phyloP scores from a whole-genome alignment of 2,888 invertebrate genomes.

The Drosophila longiperda region DNA sequence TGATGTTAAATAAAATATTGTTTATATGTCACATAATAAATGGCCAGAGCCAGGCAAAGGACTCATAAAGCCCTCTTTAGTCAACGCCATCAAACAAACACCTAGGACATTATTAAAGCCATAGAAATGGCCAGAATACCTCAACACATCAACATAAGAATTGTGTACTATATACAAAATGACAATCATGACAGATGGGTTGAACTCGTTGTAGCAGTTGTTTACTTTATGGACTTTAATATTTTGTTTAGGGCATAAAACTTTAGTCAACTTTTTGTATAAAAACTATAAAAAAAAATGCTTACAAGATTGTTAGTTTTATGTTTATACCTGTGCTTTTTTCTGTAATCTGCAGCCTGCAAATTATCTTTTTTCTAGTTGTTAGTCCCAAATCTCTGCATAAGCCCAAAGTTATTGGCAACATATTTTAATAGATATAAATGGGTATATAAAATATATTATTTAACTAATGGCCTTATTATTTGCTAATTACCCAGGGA shows the following conservation, averaged over 20 bases:
- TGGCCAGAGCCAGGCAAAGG: slow-evolving; percentile 57
- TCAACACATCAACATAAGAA: slow-evolving; percentile 13
- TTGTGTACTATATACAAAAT: slow-evolving; percentile 45
- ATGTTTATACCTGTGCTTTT: neutral
- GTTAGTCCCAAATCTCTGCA: neutral
- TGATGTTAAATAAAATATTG: slow-evolving; percentile 81
- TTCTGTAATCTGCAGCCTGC: neutral
- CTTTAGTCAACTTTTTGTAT: neutral
- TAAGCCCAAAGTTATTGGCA: neutral
- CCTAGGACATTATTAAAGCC: slow-evolving; percentile 60
- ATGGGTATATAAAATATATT: neutral
- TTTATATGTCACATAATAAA: slow-evolving; percentile 79
- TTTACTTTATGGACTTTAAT: slow-evolving; percentile 9
- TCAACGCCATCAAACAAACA: slow-evolving; percentile 65
- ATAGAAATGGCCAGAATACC: slow-evolving; percentile 7
- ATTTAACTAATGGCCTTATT: slow-evolving; percentile 51
- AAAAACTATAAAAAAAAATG: neutral
- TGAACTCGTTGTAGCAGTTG: neutral
- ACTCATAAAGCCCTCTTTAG: slow-evolving; percentile 69
- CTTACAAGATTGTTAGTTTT: neutral
- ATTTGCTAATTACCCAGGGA: slow-evolving; percentile 57
- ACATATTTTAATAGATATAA: neutral
- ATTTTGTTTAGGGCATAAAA: neutral
- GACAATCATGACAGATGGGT: slow-evolving; percentile 76
- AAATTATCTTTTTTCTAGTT: neutral